phyloP scores from a whole-genome alignment of 2,113 vertebrate genomes.

The Hemicordylus capensis region DNA sequence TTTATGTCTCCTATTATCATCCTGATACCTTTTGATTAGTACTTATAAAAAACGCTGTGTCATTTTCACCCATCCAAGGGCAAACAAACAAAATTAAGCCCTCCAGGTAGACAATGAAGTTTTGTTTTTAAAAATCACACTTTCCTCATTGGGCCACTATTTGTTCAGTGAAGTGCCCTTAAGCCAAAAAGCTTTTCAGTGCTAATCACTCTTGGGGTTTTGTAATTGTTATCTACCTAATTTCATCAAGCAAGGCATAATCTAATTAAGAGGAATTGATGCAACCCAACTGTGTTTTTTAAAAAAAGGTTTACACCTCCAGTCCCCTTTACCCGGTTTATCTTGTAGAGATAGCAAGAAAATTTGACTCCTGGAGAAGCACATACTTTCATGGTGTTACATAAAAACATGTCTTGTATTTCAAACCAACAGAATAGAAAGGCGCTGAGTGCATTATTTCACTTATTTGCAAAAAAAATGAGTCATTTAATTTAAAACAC shows the following conservation, averaged over 20 bases:
- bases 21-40: neutral
- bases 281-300: neutral
- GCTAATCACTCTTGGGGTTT: constrained; percentile 51
- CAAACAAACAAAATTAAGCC: constrained; percentile 22
- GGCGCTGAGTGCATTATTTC: constrained; percentile 48
- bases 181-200: constrained; percentile 38
- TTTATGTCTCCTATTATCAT: neutral
- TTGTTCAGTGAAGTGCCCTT: constrained; percentile 36
- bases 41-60: neutral
- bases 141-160: constrained; percentile 23
- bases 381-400: constrained; percentile 54
- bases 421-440: constrained; percentile 49
- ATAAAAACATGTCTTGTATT: constrained; percentile 64
- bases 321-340: neutral
- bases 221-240: constrained; percentile 28
- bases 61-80: constrained; percentile 8
- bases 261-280: constrained; percentile 54
- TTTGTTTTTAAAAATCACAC: neutral
- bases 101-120: neutral
- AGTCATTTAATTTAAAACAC: constrained; percentile 53
- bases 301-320: rapidly evolving
- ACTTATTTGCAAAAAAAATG: constrained; percentile 27
- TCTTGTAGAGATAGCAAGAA: constrained; percentile 37
- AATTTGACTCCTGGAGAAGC: constrained; percentile 66
- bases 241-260: constrained; percentile 54